A percentile compares a stretch with the other conserved stretches of the same genome.
phyloP scores from a whole-genome alignment of 2,888 invertebrate genomes.

The Cryptosula pallasiana region DNA sequence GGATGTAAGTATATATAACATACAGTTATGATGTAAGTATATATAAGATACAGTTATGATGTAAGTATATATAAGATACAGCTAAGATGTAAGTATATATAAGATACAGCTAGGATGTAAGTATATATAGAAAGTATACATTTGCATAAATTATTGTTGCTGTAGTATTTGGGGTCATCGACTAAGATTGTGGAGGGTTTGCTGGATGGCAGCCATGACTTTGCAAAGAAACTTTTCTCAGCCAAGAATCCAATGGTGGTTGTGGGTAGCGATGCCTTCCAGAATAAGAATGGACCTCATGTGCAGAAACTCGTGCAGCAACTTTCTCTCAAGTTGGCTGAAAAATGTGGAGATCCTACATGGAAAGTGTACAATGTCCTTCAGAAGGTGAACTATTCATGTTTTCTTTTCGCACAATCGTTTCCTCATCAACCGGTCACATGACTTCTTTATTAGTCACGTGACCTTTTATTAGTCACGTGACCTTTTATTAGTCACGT shows the following conservation, averaged over 20 bases:
- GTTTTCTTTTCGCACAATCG: neutral
- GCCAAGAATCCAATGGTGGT: conserved; percentile 87
- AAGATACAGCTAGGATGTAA: too few relatives aligned
- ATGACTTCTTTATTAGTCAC: neutral
- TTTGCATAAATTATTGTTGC: too few relatives aligned
- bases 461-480: neutral
- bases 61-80: too few relatives aligned
- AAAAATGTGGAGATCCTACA: conserved; percentile 31
- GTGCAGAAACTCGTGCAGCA: conserved; percentile 62
- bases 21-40: too few relatives aligned
- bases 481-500: too few relatives aligned
- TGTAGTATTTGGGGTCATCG: conserved; percentile 76
- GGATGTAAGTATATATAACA: too few relatives aligned
- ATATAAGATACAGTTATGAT: too few relatives aligned
- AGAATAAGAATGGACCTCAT: conserved; percentile 56
- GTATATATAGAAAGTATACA: too few relatives aligned
- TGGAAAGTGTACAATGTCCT: conserved; percentile 88
- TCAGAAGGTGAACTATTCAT: conserved; percentile 65
- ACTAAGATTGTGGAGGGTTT: conserved; percentile 70
- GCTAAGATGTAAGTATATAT: too few relatives aligned
- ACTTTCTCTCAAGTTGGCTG: conserved; percentile 59
- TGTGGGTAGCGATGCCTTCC: conserved; percentile 78
- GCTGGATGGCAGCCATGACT: conserved; percentile 64
- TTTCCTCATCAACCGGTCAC: neutral
- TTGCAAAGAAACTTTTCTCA: conserved; percentile 31